Evolutionary conservation across 2,113 vertebrate species (phyloP), one percentile per base, ranked within the genome.

Genomic region (Chionodraco myersi): DNA sequence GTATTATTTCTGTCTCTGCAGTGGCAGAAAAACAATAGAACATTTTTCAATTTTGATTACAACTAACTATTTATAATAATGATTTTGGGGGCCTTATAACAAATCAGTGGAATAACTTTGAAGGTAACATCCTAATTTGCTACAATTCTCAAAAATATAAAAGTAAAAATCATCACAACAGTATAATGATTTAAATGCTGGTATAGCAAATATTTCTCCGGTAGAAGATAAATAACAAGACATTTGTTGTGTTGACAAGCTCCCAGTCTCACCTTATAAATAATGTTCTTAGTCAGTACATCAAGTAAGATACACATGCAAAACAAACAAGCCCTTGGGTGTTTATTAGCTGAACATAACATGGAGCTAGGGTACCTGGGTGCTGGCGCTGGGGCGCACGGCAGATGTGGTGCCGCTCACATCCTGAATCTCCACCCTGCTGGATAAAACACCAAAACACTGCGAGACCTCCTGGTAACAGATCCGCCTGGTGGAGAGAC

Each of bases 381-480:
- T 99, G 94, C 98, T 99, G n/a, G 98, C 98, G 0, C 98, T 99
- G 84, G 97, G 97, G 62, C 98, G 95, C 36, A 99, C 95, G 0
- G 96, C 96, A 0, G 97, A 96, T 2, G 97, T 99, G 68, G 96
- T 96, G 11, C 98, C 98, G 0, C 96, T 99, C 5, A 96, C 96
- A 52, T 99, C 98, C 87, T 99, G 97, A 87, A 99, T 97, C 91
- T 99, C 98, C 0, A 98, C 97, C 5, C 98, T 93, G 89, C 97
- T 99, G 1, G 98, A 99, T 36, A 99, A 95, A 47, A 99, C 97
- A 0, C 98, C 98, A 0, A 99, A 99, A 87, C 98, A 99, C 92
- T 99, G 98, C 0, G 98, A 99, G 1, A 97, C 96, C 90, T 99
- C 98, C 74, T 99, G 98, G 86, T 99, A 99, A 80, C 98, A 99